A percentile compares a stretch with the other conserved stretches of the same genome.
Conservation (phyloP, 53 echinoderm and acorn worm genomes). For the Echinometra lucunter region DNA sequence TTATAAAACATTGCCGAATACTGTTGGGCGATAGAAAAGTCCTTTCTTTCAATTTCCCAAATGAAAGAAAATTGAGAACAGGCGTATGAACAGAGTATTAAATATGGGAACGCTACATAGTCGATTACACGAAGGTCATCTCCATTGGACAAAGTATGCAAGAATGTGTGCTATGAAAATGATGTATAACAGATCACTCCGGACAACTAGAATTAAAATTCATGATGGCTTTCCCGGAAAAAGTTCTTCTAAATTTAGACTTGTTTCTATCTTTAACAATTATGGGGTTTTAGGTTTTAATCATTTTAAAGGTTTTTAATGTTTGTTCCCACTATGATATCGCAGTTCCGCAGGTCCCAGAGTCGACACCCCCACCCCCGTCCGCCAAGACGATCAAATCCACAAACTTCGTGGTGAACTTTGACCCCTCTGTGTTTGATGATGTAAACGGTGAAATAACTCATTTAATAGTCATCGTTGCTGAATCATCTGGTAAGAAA, state of each 20-base stretch:
- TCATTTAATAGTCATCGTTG: constrained; percentile 73
- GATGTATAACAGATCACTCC: neutral
- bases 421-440: constrained; percentile 85
- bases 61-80: too few relatives aligned
- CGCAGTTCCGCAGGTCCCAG: constrained; percentile 37
- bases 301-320: neutral
- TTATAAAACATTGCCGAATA: too few relatives aligned
- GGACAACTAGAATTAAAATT: neutral
- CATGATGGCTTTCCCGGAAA: neutral
- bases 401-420: constrained; percentile 80
- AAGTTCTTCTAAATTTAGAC: too few relatives aligned
- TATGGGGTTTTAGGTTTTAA: neutral
- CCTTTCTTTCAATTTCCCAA: too few relatives aligned
- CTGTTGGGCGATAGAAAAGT: too few relatives aligned
- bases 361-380: constrained; percentile 10
- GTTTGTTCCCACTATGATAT: neutral
- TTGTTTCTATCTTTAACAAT: neutral
- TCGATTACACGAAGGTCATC: too few relatives aligned
- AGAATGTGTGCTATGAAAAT: neutral
- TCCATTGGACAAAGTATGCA: neutral
- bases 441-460: constrained; percentile 77
- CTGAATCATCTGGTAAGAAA: constrained; percentile 80
- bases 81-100: too few relatives aligned
- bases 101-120: too few relatives aligned
- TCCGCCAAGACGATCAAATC: constrained; percentile 67